Conservation (phyloP, 2,888 invertebrate species). For the Caradrina clavipalpis region DNA sequence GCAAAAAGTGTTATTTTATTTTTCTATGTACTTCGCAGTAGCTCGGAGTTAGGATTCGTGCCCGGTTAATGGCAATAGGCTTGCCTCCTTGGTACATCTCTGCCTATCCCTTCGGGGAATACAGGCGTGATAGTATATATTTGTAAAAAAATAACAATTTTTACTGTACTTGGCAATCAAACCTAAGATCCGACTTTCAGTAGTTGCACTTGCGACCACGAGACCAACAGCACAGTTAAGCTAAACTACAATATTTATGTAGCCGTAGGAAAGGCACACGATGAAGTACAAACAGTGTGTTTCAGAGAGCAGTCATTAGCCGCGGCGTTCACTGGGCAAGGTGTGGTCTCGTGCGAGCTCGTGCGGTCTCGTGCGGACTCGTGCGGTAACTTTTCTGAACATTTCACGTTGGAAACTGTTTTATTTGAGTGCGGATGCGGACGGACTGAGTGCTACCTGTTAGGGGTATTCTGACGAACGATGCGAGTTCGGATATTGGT, state of each 20-base stretch:
- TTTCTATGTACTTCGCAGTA: no score
- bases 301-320: slow-evolving; percentile 52
- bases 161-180: no score
- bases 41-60: no score
- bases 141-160: no score
- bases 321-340: slow-evolving; percentile 29
- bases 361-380: slow-evolving; percentile 15
- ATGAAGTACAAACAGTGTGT: slow-evolving; percentile 28
- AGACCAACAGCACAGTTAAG: no score
- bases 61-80: no score
- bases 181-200: no score
- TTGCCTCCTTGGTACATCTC: no score
- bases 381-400: slow-evolving; percentile 67
- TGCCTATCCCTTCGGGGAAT: no score
- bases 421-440: slow-evolving; percentile 71
- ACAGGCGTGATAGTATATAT: no score
- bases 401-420: slow-evolving; percentile 74
- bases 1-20: no score
- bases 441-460: slow-evolving; percentile 67
- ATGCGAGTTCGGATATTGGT: neutral
- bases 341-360: slow-evolving; percentile 23
- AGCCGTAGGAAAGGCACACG: slow-evolving; percentile 2
- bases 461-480: slow-evolving; percentile 42
- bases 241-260: neutral
- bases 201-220: no score